These are phyloP conservation scores for Pocillopora grandis DNA, from an alignment of 92 coral and sea anemone genomes.

Conservation along the genomic window DNA sequence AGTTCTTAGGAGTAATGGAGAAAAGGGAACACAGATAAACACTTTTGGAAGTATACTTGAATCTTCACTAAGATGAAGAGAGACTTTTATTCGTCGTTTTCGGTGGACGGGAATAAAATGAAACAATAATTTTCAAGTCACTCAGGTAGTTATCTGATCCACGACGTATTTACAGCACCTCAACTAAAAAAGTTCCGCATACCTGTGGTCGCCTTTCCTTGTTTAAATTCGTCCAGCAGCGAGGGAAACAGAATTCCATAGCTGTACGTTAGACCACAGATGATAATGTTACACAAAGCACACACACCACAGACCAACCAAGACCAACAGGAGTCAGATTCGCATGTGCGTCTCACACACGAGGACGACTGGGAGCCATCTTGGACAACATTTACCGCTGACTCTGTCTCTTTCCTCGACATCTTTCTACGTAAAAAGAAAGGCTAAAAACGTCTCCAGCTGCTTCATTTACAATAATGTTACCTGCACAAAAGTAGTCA, in stretches of 20 bases:
- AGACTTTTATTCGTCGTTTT: too few species aligned
- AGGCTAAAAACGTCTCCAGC: too few species aligned
- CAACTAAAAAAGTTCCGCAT: not conserved
- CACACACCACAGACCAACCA: slow-evolving; percentile 26
- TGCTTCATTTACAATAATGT: too few species aligned
- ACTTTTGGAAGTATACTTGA: too few species aligned
- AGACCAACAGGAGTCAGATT: slow-evolving; percentile 20
- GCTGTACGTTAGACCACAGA: slow-evolving; percentile 17
- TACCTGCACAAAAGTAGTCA: too few species aligned
- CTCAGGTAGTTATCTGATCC: not conserved
- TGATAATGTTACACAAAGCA: slow-evolving; percentile 27
- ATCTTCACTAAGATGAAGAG: too few species aligned
- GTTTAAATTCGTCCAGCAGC: slow-evolving; percentile 33
- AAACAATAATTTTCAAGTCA: too few species aligned
- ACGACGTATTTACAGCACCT: not conserved
- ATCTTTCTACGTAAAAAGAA: not conserved
- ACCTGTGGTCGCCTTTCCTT: slow-evolving; percentile 37
- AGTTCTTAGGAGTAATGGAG: not conserved
- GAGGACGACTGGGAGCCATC: not conserved
- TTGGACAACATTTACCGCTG: not conserved
- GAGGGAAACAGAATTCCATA: slow-evolving; percentile 33
- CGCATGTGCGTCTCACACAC: not conserved
- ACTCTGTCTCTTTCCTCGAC: not conserved
- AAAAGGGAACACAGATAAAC: too few species aligned
- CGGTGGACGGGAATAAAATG: too few species aligned